Conservation (phyloP, 2,888 invertebrate species). For the Brassicogethes aeneus region DNA sequence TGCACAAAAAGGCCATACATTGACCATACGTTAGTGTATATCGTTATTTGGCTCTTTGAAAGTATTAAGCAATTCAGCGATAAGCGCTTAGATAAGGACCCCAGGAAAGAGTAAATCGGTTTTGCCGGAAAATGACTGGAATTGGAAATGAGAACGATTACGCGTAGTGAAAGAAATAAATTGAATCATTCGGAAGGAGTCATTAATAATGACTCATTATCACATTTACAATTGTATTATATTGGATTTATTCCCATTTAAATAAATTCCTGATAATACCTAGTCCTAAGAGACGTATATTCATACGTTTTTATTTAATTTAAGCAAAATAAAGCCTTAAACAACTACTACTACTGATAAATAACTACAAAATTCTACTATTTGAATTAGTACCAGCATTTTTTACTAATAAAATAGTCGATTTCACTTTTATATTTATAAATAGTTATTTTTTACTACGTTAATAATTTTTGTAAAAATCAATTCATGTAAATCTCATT, state of each 20-base stretch:
- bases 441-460: too few species aligned
- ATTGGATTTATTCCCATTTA: conserved; percentile 6
- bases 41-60: conserved; percentile 11
- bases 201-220: too few species aligned
- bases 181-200: conserved; percentile 28
- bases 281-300: too few species aligned
- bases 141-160: conserved; percentile 38
- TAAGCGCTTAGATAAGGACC: conserved; percentile 22
- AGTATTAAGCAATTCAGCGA: conserved; percentile 28
- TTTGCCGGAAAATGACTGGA: conserved; percentile 37
- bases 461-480: too few species aligned
- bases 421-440: too few species aligned
- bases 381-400: too few species aligned
- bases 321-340: too few species aligned
- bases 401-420: too few species aligned
- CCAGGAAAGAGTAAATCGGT: conserved; percentile 32
- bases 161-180: conserved; percentile 32
- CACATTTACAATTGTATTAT: conserved; percentile 20
- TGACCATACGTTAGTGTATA: conserved; percentile 5
- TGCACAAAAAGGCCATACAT: conserved; percentile 1
- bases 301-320: too few species aligned
- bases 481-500: too few species aligned
- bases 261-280: conserved; percentile 2
- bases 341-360: too few species aligned
- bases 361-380: too few species aligned